Evolutionary conservation across 2,888 invertebrate genomes (phyloP).

Genomic region (Bruchidius siliquastri): DNA sequence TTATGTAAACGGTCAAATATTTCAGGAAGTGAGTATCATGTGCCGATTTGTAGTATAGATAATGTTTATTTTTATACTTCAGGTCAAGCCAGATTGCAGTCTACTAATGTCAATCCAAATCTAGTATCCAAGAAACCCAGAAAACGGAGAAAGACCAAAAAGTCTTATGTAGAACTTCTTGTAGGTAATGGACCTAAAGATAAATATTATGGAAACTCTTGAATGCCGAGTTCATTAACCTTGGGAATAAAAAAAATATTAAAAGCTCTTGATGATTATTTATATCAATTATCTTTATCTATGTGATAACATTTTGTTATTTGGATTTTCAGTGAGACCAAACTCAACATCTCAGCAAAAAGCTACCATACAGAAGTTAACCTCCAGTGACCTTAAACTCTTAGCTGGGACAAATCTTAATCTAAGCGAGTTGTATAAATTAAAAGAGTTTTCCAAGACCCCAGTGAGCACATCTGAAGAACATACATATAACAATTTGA

Average conservation of each 20-base stretch:
- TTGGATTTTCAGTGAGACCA: conserved; percentile 55
- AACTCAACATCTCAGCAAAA: conserved; percentile 60
- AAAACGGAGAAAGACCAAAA: conserved; percentile 25
- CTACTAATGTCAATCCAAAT: conserved; percentile 34
- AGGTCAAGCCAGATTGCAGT: conserved; percentile 30
- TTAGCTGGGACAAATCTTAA: conserved; percentile 55
- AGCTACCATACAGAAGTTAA: conserved; percentile 64
- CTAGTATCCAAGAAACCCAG: conserved; percentile 27
- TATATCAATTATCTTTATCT: no score
- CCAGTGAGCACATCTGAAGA: conserved; percentile 24
- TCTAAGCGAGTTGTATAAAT: conserved; percentile 56
- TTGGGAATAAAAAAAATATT: not conserved
- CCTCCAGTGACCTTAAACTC: conserved; percentile 61
- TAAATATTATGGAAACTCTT: conserved; percentile 3
- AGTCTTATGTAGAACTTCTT: conserved; percentile 62
- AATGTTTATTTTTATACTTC: not conserved
- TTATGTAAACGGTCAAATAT: conserved; percentile 39
- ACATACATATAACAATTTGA: conserved; percentile 41
- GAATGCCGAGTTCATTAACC: not conserved
- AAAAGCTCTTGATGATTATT: no score
- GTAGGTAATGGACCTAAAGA: conserved; percentile 52
- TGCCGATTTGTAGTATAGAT: not conserved
- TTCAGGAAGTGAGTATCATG: conserved; percentile 25
- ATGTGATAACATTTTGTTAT: no score
- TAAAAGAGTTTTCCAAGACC: conserved; percentile 42